Evolutionary conservation across 2,797 vertebrate genomes (phyloP), one percentile per base, ranked within the genome.

Genomic region (Monodelphis domestica): DNA sequence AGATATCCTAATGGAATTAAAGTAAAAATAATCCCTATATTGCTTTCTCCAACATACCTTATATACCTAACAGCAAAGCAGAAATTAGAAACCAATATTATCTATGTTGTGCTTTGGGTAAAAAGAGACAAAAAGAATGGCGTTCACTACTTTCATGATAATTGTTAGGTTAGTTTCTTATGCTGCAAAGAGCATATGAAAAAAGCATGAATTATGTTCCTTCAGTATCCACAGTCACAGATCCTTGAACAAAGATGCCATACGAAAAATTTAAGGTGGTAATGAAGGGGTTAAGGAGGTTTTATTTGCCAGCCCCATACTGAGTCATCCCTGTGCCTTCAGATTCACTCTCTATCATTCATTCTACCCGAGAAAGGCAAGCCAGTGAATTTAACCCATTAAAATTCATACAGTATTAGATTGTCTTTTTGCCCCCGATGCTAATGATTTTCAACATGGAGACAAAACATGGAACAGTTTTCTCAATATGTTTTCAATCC

Each of bases 261-360:
- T 94, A 54, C 54, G 54, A 45, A 94, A 96, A 30, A 87, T 53
- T n/a, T 89, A 0, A 38, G 93, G 84, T 90, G 93, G 95, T 87
- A 89, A 0, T 28, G 51, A 97, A 97, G 0, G 54, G 90, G 95
- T 96, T 97, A 96, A 96, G 53, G 96, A 51, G 90, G 84, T 93
- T 95, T 96, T 96, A 95, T 92, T 96, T 6, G 56, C 94, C 97
- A 96, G 96, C 93, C 90, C 92, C 89, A 95, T 89, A 94, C 95
- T 96, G 98, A 98, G 95, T 95, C 97, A 97, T 96, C 55, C 87
- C 87, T 96, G 11, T 90, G 96, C 54, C 96, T 96, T 94, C 87
- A 0, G 38, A 90, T 87, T 24, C 9, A 51, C 3, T 92, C 88
- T 96, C 93, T 90, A 33, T n/a, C 26, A 30, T 59, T 94, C 93